Percentiles rank a stretch among this genome's conserved stretches.
Conservation (phyloP, 2,113 vertebrate genomes). For the Otus sunia region DNA sequence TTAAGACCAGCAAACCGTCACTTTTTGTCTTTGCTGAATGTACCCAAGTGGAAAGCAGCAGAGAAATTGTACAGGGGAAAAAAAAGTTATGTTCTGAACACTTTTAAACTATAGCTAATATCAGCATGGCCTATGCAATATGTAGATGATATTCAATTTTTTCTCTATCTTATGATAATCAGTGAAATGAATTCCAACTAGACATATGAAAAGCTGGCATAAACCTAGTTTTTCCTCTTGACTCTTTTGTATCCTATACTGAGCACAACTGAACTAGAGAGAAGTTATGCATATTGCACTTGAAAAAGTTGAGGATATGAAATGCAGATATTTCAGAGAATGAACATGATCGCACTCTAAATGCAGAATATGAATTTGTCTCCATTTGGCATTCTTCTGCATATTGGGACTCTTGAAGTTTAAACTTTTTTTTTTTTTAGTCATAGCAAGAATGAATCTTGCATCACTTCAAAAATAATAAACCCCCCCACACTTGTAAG, state of each 20-base stretch:
- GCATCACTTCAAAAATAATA: not conserved
- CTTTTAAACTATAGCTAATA: not conserved
- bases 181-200: not conserved
- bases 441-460: not conserved
- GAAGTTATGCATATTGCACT: not conserved
- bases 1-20: not conserved
- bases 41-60: not conserved
- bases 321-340: not conserved
- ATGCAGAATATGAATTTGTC: not conserved
- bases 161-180: not conserved
- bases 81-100: not conserved
- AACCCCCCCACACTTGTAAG: not conserved
- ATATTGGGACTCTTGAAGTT: not conserved
- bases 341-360: fast-evolving
- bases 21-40: not conserved
- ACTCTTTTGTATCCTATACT: not conserved
- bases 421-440: not conserved
- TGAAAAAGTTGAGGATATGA: not conserved
- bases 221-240: not conserved
- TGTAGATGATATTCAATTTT: not conserved
- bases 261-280: not conserved
- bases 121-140: not conserved
- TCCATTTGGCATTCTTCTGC: not conserved
- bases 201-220: not conserved
- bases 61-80: not conserved